Conservation (phyloP, 2,797 vertebrate species). For the Pachyuromys duprasi region DNA sequence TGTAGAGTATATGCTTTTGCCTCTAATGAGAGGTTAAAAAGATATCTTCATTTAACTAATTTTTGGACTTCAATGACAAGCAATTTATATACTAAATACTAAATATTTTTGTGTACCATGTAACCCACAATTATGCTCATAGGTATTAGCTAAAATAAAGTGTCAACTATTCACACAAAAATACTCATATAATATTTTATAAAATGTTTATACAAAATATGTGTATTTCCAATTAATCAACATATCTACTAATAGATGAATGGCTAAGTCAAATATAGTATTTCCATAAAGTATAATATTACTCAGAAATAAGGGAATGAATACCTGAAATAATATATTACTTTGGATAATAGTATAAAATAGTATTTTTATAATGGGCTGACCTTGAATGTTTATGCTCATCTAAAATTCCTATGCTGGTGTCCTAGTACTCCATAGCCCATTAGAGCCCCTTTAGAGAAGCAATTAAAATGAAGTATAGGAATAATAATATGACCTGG, state of each 20-base stretch:
- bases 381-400: neutral
- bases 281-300: neutral
- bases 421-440: too few relatives aligned
- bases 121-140: neutral
- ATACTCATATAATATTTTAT: neutral
- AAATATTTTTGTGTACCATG: neutral
- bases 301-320: neutral
- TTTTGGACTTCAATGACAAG: neutral
- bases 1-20: too few relatives aligned
- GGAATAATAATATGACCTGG: neutral
- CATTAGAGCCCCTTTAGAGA: neutral
- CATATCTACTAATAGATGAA: neutral
- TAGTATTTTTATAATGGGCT: neutral
- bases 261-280: neutral
- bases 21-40: slow-evolving; percentile 3
- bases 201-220: neutral
- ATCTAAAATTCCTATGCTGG: neutral
- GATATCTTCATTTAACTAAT: neutral
- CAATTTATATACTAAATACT: too few relatives aligned
- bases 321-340: neutral
- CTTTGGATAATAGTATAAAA: neutral
- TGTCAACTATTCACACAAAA: neutral
- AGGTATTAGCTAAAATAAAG: neutral
- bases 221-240: neutral
- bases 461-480: neutral